Conservation (phyloP, 2,797 vertebrate species). For the Pseudochirops cupreus region DNA sequence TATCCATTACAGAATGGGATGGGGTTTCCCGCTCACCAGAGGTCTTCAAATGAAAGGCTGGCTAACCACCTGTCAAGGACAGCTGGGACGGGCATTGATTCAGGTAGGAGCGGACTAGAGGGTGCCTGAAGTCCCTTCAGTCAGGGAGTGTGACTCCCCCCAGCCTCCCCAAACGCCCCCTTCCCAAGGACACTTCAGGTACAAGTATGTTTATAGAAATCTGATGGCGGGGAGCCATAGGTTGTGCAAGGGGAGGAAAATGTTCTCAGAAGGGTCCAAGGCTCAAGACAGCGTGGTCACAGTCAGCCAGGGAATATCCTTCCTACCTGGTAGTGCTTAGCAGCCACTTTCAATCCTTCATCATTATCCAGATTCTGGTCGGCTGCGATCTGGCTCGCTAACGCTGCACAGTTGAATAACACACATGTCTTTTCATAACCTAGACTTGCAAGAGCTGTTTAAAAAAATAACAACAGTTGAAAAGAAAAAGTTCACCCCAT, state of each 20-base stretch:
- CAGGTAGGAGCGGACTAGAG: too few species aligned
- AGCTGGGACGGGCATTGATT: too few species aligned
- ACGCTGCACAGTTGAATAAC: constrained; percentile 95
- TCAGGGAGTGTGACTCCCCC: too few species aligned
- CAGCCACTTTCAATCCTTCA: constrained; percentile 95
- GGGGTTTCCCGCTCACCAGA: not conserved
- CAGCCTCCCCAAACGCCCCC: too few species aligned
- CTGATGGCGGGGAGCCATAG: not conserved
- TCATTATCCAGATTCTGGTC: constrained; percentile 99
- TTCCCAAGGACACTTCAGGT: not conserved
- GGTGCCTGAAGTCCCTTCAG: too few species aligned
- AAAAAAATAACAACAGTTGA: constrained; percentile 51
- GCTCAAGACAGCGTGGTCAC: not conserved
- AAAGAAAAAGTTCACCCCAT: constrained; percentile 61
- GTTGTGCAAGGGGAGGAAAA: not conserved
- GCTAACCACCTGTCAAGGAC: too few species aligned
- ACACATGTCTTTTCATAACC: constrained; percentile 99
- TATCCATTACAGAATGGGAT: not conserved
- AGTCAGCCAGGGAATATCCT: too few species aligned
- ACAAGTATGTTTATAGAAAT: not conserved
- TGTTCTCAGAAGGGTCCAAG: not conserved
- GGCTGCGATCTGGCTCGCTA: constrained; percentile 98
- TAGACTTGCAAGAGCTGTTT: constrained; percentile 94
- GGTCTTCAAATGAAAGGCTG: not conserved
- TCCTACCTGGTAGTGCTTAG: constrained; percentile 96